Evolutionary conservation across 2,113 vertebrate species (phyloP).

Genomic region (Lagopus muta): DNA sequence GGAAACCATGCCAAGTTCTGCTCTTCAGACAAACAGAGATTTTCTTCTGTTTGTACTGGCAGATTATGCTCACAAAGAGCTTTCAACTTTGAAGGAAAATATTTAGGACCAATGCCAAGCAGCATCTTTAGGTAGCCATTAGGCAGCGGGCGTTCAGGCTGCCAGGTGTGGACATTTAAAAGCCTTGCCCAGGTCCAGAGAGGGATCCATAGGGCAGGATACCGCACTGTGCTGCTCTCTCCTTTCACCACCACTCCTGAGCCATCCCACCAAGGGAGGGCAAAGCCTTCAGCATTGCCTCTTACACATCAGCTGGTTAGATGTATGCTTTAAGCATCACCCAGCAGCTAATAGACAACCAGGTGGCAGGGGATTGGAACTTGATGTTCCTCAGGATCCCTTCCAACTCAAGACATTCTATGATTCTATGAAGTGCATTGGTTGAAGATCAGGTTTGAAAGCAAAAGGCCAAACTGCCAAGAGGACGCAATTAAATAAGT

Average conservation of each 20-base stretch:
- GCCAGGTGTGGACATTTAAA: not conserved
- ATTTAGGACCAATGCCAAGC: not conserved
- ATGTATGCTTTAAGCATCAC: not conserved
- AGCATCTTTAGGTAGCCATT: not conserved
- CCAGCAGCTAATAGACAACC: no score
- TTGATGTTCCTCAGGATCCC: no score
- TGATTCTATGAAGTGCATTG: not conserved
- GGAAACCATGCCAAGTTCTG: not conserved
- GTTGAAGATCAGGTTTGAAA: not conserved
- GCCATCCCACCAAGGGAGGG: not conserved
- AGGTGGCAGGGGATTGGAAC: no score
- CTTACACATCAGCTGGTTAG: fast-evolving
- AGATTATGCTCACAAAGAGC: not conserved
- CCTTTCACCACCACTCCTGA: not conserved
- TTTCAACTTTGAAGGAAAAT: not conserved
- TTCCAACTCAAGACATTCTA: no score
- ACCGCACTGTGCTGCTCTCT: fast-evolving
- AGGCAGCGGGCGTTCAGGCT: not conserved
- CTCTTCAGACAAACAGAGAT: conserved; percentile 38
- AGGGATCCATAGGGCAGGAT: fast-evolving
- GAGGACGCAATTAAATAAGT: not conserved
- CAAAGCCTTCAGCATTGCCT: not conserved
- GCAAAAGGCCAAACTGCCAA: not conserved
- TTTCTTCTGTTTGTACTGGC: conserved; percentile 29
- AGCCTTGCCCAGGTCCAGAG: not conserved